Evolutionary conservation across 2,888 invertebrate species (phyloP).

Genomic region (Polyploca ridens): DNA sequence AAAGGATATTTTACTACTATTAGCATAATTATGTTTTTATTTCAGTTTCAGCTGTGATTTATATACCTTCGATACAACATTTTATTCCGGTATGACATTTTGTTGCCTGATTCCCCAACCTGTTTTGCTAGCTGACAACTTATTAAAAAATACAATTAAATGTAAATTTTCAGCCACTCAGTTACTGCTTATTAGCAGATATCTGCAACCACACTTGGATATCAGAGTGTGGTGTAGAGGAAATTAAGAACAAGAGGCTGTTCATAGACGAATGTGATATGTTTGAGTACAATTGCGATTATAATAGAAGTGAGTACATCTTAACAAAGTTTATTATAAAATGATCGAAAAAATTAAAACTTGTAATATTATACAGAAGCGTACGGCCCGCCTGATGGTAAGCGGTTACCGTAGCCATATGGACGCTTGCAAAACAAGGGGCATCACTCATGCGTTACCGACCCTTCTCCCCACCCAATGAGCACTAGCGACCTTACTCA

Average conservation of each 20-base stretch:
- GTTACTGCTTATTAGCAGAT: constrained; percentile 57
- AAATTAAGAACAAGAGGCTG: constrained; percentile 33
- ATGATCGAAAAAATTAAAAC: no score
- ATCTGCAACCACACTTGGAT: constrained; percentile 71
- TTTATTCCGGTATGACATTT: constrained; percentile 31
- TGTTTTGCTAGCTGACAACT: no score
- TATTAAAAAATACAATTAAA: no score
- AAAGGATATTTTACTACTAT: no score
- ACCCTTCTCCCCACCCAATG: no score
- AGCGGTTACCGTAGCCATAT: no score
- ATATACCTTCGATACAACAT: constrained; percentile 1
- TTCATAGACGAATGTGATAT: constrained; percentile 70
- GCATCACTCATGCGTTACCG: no score
- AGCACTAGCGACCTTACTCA: no score
- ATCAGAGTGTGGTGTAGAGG: constrained; percentile 56
- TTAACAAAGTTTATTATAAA: background rate
- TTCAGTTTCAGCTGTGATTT: background rate
- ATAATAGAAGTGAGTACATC: constrained; percentile 40
- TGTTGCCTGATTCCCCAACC: no score
- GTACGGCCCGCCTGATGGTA: no score
- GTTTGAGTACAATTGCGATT: constrained; percentile 66
- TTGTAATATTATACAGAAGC: no score
- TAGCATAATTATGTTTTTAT: background rate
- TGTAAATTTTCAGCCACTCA: constrained; percentile 54
- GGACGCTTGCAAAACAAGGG: no score